Evolutionary conservation across 2,113 vertebrate genomes (phyloP).

Genomic region (rabbit (Oryctolagus cuniculus)): DNA sequence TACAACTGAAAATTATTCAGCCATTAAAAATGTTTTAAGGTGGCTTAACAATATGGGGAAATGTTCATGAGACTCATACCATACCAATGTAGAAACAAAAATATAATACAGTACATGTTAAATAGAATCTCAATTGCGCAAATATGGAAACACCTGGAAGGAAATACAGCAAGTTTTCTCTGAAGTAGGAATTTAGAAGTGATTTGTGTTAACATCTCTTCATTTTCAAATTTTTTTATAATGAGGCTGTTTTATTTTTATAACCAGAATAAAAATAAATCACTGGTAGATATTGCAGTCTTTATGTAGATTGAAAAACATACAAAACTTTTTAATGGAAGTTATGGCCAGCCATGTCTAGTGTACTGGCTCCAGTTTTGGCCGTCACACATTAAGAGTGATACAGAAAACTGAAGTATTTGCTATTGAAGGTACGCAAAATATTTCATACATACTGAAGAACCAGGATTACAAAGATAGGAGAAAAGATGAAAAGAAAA

Average conservation of each 20-base stretch:
- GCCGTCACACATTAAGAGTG: not conserved
- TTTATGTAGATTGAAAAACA: not conserved
- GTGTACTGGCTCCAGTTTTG: not conserved
- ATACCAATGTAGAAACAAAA: conserved; percentile 17
- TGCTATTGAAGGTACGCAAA: conserved; percentile 19
- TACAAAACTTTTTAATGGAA: not conserved
- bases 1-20: conserved; percentile 30
- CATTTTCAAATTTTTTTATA: conserved; percentile 35
- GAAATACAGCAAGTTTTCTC: conserved; percentile 2
- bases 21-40: conserved; percentile 24
- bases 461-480: not conserved
- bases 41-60: not conserved
- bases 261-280: conserved; percentile 25
- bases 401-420: conserved; percentile 19
- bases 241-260: conserved; percentile 14
- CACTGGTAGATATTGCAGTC: not conserved
- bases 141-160: conserved; percentile 13
- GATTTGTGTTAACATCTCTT: conserved; percentile 2
- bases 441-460: not conserved
- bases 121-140: not conserved
- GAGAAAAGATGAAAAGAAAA: conserved; percentile 8
- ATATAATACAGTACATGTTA: not conserved
- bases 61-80: not conserved
- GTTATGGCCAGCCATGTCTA: not conserved
- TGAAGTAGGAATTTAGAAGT: not conserved